Conservation (phyloP, 2,113 vertebrate species). For the Taurulus bubalis region DNA sequence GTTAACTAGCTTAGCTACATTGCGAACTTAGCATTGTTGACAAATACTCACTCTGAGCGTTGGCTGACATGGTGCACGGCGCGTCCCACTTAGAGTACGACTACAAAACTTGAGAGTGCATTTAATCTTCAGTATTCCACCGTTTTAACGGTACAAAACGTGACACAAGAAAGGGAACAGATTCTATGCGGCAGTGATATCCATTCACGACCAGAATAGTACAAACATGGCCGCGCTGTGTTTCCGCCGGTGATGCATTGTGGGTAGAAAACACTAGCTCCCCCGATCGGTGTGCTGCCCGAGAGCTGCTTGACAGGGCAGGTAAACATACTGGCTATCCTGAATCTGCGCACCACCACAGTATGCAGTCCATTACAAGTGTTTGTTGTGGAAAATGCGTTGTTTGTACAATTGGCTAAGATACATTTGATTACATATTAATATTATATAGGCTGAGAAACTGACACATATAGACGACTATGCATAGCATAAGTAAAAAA, state of each 20-base stretch:
- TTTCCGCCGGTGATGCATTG: conserved; percentile 63
- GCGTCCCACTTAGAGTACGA: conserved; percentile 50
- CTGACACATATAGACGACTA: not conserved
- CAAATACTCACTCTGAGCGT: conserved; percentile 76
- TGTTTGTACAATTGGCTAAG: no score
- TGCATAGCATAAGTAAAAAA: not conserved
- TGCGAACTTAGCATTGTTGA: conserved; percentile 44
- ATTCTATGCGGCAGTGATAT: conserved; percentile 23
- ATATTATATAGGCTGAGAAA: not conserved
- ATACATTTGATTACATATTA: not conserved
- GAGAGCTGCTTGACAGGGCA: not conserved
- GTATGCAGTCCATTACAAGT: not conserved
- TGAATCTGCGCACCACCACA: not conserved
- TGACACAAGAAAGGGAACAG: not conserved
- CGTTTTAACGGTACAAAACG: conserved; percentile 8
- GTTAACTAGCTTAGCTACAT: conserved; percentile 33
- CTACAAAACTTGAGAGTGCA: conserved; percentile 57
- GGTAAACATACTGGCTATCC: not conserved
- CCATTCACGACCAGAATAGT: conserved; percentile 8
- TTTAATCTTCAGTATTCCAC: conserved; percentile 52
- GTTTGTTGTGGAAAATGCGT: not conserved
- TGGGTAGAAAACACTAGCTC: conserved; percentile 60
- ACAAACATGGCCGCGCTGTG: conserved; percentile 66
- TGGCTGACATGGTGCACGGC: conserved; percentile 78
- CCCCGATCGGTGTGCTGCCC: conserved; percentile 8